Base-by-base conservation (phyloP, 2,888 invertebrate genomes). In the Teleiodes luculella region DNA sequence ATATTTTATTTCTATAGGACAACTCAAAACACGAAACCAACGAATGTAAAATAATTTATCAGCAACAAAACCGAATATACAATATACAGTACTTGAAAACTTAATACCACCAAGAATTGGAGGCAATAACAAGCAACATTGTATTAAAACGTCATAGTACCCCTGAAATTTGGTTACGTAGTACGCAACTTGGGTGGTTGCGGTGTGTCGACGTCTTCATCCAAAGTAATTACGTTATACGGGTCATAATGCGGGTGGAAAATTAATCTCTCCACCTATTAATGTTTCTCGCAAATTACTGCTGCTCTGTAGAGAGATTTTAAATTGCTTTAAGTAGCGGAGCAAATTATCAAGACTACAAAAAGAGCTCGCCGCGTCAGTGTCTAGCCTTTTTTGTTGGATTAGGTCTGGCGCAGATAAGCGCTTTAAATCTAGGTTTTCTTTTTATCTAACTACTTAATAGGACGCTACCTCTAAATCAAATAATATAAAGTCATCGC, bases 61-160 rank as follows among this genome's bases (percentile, higher is more conserved):
- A n/a, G n/a, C n/a, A n/a, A n/a, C n/a, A n/a, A n/a, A n/a, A n/a
- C n/a, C n/a, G n/a, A n/a, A n/a, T n/a, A n/a, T n/a, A n/a, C n/a
- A n/a, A n/a, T n/a, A n/a, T n/a, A n/a, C n/a, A n/a, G n/a, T n/a
- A n/a, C n/a, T n/a, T n/a, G 24, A 24, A 4, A 24, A 24, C n/a
- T n/a, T 24, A 24, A 24, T 24, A 24, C 24, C 24, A 24, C 24
- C 3, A 24, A 24, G 3, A 24, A 24, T 24, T 4, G 24, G 24
- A 24, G 24, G 24, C 24, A 24, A 24, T 46, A 46, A 46, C 46
- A 16, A 30, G 16, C 16, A 46, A 46, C 46, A 24, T 46, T 46
- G 46, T 46, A 31, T 46, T 46, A 46, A 46, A 46, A 46, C 31
- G 46, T 46, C 46, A 46, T 46, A 46, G n/a, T 16, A 8, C 31